Percentiles rank a stretch among this genome's conserved stretches.
Evolutionary conservation across 1,140 invertebrate species (phyloP).

Genomic region (Euwallacea similis): DNA sequence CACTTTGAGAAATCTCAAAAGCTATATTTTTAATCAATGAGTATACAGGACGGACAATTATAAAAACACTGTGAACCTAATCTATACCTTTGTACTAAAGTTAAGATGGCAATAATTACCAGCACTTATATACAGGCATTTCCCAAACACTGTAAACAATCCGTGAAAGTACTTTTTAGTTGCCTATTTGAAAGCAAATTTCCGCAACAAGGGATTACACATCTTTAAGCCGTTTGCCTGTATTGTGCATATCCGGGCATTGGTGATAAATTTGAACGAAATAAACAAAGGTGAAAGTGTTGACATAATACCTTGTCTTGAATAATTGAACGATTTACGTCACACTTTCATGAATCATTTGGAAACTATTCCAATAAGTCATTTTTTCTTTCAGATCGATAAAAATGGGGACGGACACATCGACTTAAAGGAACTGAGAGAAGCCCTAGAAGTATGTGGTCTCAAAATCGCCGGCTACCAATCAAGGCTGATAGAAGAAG

Average conservation of each 20-base stretch:
- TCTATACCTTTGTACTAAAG: no score
- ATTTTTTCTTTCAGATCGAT: conserved; percentile 75
- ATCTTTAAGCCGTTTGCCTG: neutral
- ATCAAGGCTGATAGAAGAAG: conserved; percentile 87
- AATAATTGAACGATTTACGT: conserved; percentile 12
- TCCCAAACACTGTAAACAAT: no score
- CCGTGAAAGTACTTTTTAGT: no score
- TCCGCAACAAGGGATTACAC: neutral
- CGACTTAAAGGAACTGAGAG: conserved; percentile 84
- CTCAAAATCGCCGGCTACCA: conserved; percentile 92
- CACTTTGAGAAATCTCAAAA: no score
- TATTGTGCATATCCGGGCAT: conserved; percentile 8
- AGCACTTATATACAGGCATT: no score
- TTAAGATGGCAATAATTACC: no score
- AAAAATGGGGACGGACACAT: conserved; percentile 89
- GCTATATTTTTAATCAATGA: no score
- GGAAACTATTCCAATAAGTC: neutral
- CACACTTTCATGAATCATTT: conserved; percentile 6
- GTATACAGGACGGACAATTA: no score
- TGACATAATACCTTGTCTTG: conserved; percentile 15
- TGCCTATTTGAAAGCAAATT: neutral
- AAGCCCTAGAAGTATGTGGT: conserved; percentile 85
- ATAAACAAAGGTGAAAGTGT: conserved; percentile 21
- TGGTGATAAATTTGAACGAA: neutral
- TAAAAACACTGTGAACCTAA: no score